phyloP scores from a whole-genome alignment of 1,140 invertebrate species.

The Tetramorium simillimum region DNA sequence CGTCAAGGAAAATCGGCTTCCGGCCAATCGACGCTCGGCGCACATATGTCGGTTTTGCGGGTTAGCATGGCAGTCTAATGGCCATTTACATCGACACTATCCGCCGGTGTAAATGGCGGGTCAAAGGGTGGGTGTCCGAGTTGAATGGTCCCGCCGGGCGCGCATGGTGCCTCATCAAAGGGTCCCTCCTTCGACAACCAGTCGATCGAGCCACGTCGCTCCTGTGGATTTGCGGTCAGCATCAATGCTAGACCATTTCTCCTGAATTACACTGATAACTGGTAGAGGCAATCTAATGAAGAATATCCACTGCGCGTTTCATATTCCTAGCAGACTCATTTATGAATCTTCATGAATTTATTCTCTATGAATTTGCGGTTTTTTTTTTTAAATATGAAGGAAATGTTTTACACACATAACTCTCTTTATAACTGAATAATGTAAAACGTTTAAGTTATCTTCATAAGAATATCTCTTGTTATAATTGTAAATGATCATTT shows the following conservation, averaged over 20 bases:
- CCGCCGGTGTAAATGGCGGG: slow-evolving; percentile 39
- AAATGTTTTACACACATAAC: not conserved
- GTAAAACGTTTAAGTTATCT: not conserved
- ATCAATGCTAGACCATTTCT: slow-evolving; percentile 30
- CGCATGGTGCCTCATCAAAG: slow-evolving; percentile 47
- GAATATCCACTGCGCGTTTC: not conserved
- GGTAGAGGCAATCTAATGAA: not conserved
- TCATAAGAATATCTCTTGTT: not conserved
- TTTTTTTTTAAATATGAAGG: not conserved
- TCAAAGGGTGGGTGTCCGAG: slow-evolving; percentile 31
- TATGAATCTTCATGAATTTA: not conserved
- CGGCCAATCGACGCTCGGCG: slow-evolving; percentile 29
- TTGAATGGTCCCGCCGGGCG: slow-evolving; percentile 37
- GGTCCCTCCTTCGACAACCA: slow-evolving; percentile 38
- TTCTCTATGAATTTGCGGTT: not conserved
- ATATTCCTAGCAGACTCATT: not conserved
- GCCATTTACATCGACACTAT: slow-evolving; percentile 53
- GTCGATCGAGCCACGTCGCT: slow-evolving; percentile 43
- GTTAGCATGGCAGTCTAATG: slow-evolving; percentile 45
- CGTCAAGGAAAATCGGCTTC: slow-evolving; percentile 44
- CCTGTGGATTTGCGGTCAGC: slow-evolving; percentile 42
- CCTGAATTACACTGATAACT: slow-evolving; percentile 38
- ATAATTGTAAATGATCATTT: not conserved
- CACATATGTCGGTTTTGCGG: slow-evolving; percentile 29
- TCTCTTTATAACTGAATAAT: not conserved